Base-by-base conservation (phyloP, 2,888 invertebrate species). In the Ennomos erosarius region DNA sequence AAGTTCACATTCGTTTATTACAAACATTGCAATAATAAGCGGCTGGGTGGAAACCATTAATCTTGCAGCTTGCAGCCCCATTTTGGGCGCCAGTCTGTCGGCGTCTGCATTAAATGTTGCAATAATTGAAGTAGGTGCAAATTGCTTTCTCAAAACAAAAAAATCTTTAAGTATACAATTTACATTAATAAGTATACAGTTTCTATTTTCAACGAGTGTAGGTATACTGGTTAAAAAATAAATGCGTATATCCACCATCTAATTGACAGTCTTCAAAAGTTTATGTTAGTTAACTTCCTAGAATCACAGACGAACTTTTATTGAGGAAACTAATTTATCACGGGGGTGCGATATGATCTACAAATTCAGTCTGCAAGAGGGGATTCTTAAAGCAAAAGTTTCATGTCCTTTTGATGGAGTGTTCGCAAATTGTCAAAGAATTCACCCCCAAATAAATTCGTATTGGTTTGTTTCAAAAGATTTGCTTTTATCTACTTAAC, bases 311-410 rank as follows among this genome's bases (percentile, higher is more conserved):
- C 70, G 62, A 81, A 79, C 74, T 81, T 82, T 77, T 79, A 78
- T 79, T 76, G 72, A 69, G 71, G 73, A 69, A 79, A 79, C 76
- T 79, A 81, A 85, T 85, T 84, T 85, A 81, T 87, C 79, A 84
- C 75, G 62, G 71, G 71, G 67, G 64, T n/a, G 70, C 68, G 81
- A 82, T 86, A 82, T 83, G 78, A 84, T 85, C 79, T 82, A 76
- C 75, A 52, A 26, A 52, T 70, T 73, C 75, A 71, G 74, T 72
- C 69, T 69, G 67, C 65, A 65, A 70, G 76, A 70, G 69, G 75
- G 76, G 69, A 48, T 39, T 48, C 50, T 37, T 51, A 46, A 55
- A 73, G 70, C 67, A 59, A 61, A 69, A 67, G 67, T 73, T 76
- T 76, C 68, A 78, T 77, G 70, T 70, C 67, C 65, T 75, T 78